Evolutionary conservation across 2,113 vertebrate genomes (phyloP), one percentile per base, ranked within the genome.

Genomic region (Egretta garzetta): DNA sequence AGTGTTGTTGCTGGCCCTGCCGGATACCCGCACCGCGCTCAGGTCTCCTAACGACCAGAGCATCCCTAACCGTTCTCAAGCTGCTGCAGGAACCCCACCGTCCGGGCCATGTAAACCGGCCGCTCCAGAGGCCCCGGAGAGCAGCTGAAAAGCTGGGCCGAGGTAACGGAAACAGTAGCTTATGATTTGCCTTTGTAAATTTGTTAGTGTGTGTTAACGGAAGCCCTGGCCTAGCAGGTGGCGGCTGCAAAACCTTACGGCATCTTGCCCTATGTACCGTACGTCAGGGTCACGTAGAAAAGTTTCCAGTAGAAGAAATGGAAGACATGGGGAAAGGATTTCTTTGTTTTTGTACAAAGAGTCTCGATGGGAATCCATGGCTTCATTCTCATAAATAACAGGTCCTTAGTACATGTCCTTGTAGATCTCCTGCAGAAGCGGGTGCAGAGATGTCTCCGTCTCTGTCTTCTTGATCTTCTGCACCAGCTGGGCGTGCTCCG

Each of bases 401-500:
- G 49, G 50, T 94, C 90, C 81, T 98, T 98, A 99, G 96, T 99
- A 99, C 99, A 99, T 99, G 98, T 99, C 99, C 98, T 99, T 99
- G 96, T 99, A 99, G 97, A 99, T 99, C 98, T 99, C 99, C 97
- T 99, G 99, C 95, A 99, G 98, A 74, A 99, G 98, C 0, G 99
- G 99, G 97, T 99, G 99, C 86, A 99, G 98, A 45, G 99, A 99
- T 37, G 99, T 99, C 94, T 99, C 99, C 0, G 99, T 99, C 98
- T 99, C 99, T 0, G 99, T 99, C 98, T 99, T 99, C 98, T 99
- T 99, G 95, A 99, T 99, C 97, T 99, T 99, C 98, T 99, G 99
- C 97, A 99, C 99, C 84, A 99, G 98, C 97, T 99, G 99, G 75
- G 99, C 99, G 0, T 99, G 99, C 96, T 99, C 99, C 0, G 99